Evolutionary conservation across 2,113 vertebrate species (phyloP), one percentile per base, ranked within the genome.

Genomic region (Hassar affinis): DNA sequence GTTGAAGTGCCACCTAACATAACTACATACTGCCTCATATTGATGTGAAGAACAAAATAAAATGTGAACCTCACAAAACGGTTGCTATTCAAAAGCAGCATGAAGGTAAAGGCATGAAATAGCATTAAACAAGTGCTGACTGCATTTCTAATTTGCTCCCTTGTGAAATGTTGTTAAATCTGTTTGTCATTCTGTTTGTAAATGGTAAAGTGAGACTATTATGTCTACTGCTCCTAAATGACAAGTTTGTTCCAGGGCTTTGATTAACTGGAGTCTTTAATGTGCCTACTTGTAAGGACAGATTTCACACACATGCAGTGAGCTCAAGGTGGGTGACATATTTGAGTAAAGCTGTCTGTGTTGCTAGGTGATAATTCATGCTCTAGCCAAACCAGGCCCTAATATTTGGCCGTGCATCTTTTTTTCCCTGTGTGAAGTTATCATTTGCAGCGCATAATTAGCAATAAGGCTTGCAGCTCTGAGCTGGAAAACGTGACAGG

Each of bases 401-500:
- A 76, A 89, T 90, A 89, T 93, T 92, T 92, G 90, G 89, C 89
- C 57, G 27, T 49, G 38, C 20, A 42, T 89, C 88, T 80, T 86
- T 90, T 88, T 72, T 83, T 78, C 30, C 89, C 89, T 87, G 84
- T 89, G 89, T 91, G 88, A 91, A 92, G 92, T 83, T 56, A 90
- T 90, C 90, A 91, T 92, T 92, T 88, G 86, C 89, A 64, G 88
- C 66, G 88, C 92, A 92, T 94, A 92, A 93, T 94, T 91, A 91
- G 92, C 89, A 89, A 91, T 86, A 78, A 84, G 74, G 87, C 88
- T 85, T 76, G 79, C 87, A 84, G 83, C 87, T 86, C 85, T 30
- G 84, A 87, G 82, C 80, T 81, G 88, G 83, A 87, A 88, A 84
- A 86, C 62, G 90, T 91, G 89, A 84, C 5, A 6, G 30, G 79